A percentile compares a stretch with the other conserved stretches of the same genome.
These are phyloP conservation scores for Enteromius anoplus DNA, from an alignment of 2,797 vertebrate species.

Conservation along the genomic window DNA sequence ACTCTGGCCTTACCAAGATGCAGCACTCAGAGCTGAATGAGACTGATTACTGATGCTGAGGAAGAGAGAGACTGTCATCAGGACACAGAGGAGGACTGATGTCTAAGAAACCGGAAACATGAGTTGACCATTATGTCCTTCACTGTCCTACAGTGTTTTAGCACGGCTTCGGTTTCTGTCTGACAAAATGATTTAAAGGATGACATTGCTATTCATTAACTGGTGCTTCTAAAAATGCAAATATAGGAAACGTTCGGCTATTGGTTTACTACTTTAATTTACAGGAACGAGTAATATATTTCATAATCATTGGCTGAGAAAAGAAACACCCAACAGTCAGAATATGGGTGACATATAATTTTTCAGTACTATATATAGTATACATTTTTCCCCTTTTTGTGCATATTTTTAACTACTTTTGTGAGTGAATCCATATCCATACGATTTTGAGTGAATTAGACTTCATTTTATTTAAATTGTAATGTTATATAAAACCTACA, in stretches of 20 bases:
- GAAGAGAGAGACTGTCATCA: constrained; percentile 79
- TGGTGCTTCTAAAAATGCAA: not conserved
- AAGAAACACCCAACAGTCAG: not conserved
- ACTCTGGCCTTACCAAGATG: constrained; percentile 73
- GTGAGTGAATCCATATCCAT: no score
- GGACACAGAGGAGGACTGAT: constrained; percentile 76
- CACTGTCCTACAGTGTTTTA: constrained; percentile 72
- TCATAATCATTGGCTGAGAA: not conserved
- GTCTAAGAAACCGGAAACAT: constrained; percentile 77
- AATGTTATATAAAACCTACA: not conserved
- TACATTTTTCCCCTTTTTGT: no score
- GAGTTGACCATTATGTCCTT: constrained; percentile 78
- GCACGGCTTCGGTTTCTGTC: not conserved
- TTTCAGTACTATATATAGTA: not conserved
- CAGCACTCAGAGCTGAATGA: constrained; percentile 70
- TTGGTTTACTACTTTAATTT: not conserved
- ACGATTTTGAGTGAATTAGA: not conserved
- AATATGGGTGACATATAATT: not conserved
- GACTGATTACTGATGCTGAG: constrained; percentile 53
- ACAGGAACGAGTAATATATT: not conserved
- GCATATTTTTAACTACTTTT: no score
- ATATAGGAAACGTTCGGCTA: not conserved
- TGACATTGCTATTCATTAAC: not conserved
- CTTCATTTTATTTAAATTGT: not conserved
- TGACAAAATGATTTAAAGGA: not conserved